Percentiles rank a stretch among this genome's conserved stretches.
Evolutionary conservation across 30 jellyfish, hydroid and myxozoan genomes (phyloP).

Genomic region (Turritopsis rubra): DNA sequence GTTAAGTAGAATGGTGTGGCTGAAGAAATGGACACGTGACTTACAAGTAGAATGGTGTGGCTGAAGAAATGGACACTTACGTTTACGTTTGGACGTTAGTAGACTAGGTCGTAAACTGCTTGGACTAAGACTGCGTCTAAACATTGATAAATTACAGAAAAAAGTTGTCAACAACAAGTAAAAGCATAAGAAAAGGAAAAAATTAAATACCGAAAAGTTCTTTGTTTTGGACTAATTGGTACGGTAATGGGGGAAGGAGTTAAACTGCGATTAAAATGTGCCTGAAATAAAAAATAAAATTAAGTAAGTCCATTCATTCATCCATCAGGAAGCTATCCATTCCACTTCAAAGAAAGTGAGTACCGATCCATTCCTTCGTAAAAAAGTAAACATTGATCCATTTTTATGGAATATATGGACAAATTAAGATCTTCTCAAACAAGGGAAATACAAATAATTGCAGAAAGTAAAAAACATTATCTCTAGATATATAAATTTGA

Average conservation of each 20-base stretch:
- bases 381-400: too few relatives aligned
- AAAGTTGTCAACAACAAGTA: not conserved
- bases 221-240: conserved; percentile 75
- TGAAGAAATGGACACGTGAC: not conserved
- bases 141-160: not conserved
- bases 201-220: conserved; percentile 44
- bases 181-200: not conserved
- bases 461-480: not conserved
- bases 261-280: conserved; percentile 58
- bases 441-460: not conserved
- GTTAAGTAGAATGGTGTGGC: too few relatives aligned
- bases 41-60: too few relatives aligned
- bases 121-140: conserved; percentile 97
- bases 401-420: too few relatives aligned
- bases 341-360: too few relatives aligned
- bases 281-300: conserved; percentile 30
- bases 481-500: not conserved
- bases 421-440: not conserved
- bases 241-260: conserved; percentile 87
- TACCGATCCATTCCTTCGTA: too few relatives aligned
- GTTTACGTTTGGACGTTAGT: conserved; percentile 80
- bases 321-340: too few relatives aligned
- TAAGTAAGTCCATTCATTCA: too few relatives aligned
- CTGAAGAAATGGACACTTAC: conserved; percentile 69
- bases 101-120: conserved; percentile 83